Evolutionary conservation across 2,888 invertebrate genomes (phyloP), one percentile per base, ranked within the genome.

Genomic region (Lamellibrachia columna): DNA sequence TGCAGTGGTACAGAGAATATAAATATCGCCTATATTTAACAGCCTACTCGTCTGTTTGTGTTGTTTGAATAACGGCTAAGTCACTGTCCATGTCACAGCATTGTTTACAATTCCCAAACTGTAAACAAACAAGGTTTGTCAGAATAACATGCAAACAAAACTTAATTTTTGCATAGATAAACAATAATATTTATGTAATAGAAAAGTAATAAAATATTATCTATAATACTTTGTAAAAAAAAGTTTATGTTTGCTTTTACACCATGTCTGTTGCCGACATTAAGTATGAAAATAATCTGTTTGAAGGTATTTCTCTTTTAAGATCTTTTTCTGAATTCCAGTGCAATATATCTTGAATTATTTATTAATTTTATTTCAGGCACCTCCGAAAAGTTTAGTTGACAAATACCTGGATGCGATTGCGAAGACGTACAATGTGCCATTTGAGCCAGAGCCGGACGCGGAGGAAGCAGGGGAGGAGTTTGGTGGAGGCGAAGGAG

Each of bases 391-490:
- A 96, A 97, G 99, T 92, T 97, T 99, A 40, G 98, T 99, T 8
- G 99, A 99, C 96, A 98, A 98, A 96, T 97, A 98, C 97, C 97
- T 99, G 95, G 98, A 99, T 95, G 99, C 99, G 97, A 99, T 99
- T 95, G 99, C 99, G 0, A 99, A 98, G 96, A 98, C 98, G 95
- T 99, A 98, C 96, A 98, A 99, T 96, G 98, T 99, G 92, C 98
- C 98, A 92, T 99, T 99, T 96, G 98, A 98, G 94, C 99, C 99
- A 0, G 99, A 99, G 97, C 98, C 98, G 94, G 91, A 91, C 2
- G 91, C 52, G 3, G 91, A 28, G 91, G 91, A 91, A 55, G 55
- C 22, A 11, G 28, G 53, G 11, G 53, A 53, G 6, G 92, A 91
- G 2, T 52, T 92, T 52, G 52, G 52, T 53, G 92, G 60, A n/a